phyloP scores from a whole-genome alignment of 1,140 invertebrate genomes.

The Drosophila aff. region DNA sequence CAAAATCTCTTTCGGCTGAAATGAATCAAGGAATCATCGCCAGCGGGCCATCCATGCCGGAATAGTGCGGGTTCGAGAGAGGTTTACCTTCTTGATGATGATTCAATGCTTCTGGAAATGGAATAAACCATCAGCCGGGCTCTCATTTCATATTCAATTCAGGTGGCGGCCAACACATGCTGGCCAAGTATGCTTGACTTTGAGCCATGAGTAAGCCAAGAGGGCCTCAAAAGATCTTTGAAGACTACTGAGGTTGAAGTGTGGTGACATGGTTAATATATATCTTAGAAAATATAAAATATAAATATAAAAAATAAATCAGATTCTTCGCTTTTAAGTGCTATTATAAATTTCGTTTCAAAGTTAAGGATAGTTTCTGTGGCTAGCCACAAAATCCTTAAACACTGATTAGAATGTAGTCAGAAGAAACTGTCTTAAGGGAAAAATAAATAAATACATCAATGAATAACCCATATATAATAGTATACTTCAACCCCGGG shows the following conservation, averaged over 20 bases:
- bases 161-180: slow-evolving; percentile 17
- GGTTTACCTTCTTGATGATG: slow-evolving; percentile 21
- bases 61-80: slow-evolving; percentile 57
- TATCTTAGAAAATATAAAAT: neutral
- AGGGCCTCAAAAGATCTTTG: neutral
- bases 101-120: slow-evolving; percentile 41
- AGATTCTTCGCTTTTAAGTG: neutral
- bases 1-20: slow-evolving; percentile 48
- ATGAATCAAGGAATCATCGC: slow-evolving; percentile 58
- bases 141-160: slow-evolving; percentile 39
- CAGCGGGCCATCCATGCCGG: slow-evolving; percentile 23
- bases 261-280: neutral
- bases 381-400: too few relatives aligned
- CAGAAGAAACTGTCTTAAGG: too few relatives aligned
- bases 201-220: slow-evolving; percentile 21
- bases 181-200: slow-evolving; percentile 19
- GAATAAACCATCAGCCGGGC: slow-evolving; percentile 17
- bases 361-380: neutral
- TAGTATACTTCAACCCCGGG: too few relatives aligned
- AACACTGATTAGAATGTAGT: neutral
- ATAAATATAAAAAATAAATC: too few relatives aligned
- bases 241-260: neutral
- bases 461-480: neutral
- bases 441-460: too few relatives aligned
- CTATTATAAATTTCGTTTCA: neutral